Percentiles rank a stretch among this genome's conserved stretches.
Evolutionary conservation across 2,888 invertebrate genomes (phyloP).

Genomic region (Drosophila paucipuncta): DNA sequence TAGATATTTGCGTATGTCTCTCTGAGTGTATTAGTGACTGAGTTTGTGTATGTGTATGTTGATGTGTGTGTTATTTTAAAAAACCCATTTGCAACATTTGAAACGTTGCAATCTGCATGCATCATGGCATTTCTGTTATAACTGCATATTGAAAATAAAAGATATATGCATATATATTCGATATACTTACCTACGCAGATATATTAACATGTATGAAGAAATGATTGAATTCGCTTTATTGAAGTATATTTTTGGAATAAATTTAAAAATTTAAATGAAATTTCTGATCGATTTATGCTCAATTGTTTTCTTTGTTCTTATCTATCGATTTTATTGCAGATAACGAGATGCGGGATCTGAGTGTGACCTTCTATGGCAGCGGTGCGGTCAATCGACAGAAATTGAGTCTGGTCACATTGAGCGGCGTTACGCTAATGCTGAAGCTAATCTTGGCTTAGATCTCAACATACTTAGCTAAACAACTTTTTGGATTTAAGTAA

Average conservation of each 20-base stretch:
- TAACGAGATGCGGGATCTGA: constrained; percentile 85
- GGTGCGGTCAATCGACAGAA: constrained; percentile 68
- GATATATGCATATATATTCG: not conserved
- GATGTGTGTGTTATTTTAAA: constrained; percentile 20
- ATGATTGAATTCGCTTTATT: constrained; percentile 30
- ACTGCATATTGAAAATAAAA: constrained; percentile 45
- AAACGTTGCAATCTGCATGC: constrained; percentile 67
- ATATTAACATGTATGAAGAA: constrained; percentile 13
- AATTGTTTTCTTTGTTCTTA: not conserved
- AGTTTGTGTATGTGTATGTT: not conserved
- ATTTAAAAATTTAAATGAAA: constrained; percentile 15
- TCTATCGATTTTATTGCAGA: constrained; percentile 70
- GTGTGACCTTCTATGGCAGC: constrained; percentile 85
- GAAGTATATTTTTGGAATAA: constrained; percentile 2
- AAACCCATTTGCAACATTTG: constrained; percentile 41
- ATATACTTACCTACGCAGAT: constrained; percentile 1
- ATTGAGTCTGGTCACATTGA: constrained; percentile 59
- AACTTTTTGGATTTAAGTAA: constrained; percentile 61
- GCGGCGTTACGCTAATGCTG: constrained; percentile 63
- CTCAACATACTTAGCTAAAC: constrained; percentile 18
- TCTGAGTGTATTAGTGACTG: not conserved
- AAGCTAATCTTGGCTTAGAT: constrained; percentile 65
- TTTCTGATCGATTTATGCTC: not conserved
- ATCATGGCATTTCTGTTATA: constrained; percentile 53
- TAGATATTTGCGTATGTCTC: not conserved